phyloP scores from a whole-genome alignment of 2,113 vertebrate species.

The Sminthopsis crassicaudata region DNA sequence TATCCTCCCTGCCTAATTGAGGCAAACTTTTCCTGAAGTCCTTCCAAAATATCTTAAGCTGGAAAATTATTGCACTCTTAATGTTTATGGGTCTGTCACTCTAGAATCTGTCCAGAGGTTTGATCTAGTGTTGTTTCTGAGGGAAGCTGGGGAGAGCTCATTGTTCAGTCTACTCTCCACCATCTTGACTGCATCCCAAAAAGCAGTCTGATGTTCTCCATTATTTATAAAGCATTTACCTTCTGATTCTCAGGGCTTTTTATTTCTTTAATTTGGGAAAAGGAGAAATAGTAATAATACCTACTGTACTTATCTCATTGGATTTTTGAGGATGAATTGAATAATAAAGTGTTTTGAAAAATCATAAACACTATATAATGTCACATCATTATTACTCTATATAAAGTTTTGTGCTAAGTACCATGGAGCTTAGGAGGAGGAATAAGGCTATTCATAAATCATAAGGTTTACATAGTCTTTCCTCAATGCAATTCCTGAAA shows the following conservation, averaged over 20 bases:
- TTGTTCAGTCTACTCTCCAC: too few species aligned
- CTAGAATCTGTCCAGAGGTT: too few species aligned
- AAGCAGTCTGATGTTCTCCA: neutral
- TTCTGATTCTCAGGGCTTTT: neutral
- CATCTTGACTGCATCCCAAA: too few species aligned
- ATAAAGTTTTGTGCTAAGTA: neutral
- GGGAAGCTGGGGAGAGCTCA: too few species aligned
- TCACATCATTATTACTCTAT: neutral
- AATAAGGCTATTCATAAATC: neutral
- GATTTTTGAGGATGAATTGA: neutral
- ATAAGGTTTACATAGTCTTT: neutral
- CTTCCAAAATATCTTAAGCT: too few species aligned
- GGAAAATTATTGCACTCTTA: too few species aligned
- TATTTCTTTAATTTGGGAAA: neutral
- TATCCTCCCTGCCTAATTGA: too few species aligned
- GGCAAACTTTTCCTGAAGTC: too few species aligned
- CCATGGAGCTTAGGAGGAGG: neutral
- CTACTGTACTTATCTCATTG: neutral
- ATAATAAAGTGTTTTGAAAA: neutral
- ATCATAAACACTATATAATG: neutral
- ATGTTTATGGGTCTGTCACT: too few species aligned
- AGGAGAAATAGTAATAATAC: neutral
- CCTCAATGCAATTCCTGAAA: neutral
- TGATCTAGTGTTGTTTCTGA: too few species aligned
- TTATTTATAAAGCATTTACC: neutral